Evolutionary conservation across 2,888 invertebrate species (phyloP), one percentile per base, ranked within the genome.

Genomic region (Conistra vaccinii): DNA sequence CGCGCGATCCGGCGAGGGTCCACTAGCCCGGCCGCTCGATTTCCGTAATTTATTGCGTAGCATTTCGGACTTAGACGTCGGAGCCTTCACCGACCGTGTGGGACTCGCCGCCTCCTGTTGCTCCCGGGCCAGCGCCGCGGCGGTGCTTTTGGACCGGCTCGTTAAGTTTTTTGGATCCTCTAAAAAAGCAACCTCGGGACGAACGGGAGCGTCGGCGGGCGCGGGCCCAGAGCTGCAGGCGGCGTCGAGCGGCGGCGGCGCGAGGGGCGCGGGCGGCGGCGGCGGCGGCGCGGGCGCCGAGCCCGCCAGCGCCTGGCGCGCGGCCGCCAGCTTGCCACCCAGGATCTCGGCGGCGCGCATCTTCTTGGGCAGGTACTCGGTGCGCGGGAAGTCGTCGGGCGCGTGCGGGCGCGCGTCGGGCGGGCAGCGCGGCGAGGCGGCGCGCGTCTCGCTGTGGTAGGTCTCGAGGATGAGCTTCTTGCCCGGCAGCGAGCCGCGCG

Each of bases 41-140:
- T 84, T 89, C 73, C 90, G 90, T 78, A 90, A 81, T 85, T 88
- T 89, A 84, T 84, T 84, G 88, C 90, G 85, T 61, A 85, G 81
- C 81, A 85, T 91, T 81, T 89, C 90, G 94, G 94, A 83, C 94
- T 94, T 90, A 96, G 94, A 91, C 96, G 94, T 92, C 95, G 93
- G 94, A 93, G 94, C 94, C 95, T 96, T 96, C 89, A 94, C 96
- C 91, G 96, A 93, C 87, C 95, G 96, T 89, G 97, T 94, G 89
- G 96, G 97, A 92, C 97, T 94, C 94, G 96, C 92, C 95, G 94
- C 93, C 95, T 95, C 94, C 93, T 93, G 95, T 94, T 94, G 93
- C 94, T 96, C 95, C 96, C 96, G 96, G 96, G 95, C 96, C 96
- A 96, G 96, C 96, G 96, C 96, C 96, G 96, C 96, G 96, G 96